A percentile compares a stretch with the other conserved stretches of the same genome.
These are phyloP conservation scores for Tadarida brasiliensis DNA, from an alignment of 2,797 vertebrate species.

Conservation along the genomic window DNA sequence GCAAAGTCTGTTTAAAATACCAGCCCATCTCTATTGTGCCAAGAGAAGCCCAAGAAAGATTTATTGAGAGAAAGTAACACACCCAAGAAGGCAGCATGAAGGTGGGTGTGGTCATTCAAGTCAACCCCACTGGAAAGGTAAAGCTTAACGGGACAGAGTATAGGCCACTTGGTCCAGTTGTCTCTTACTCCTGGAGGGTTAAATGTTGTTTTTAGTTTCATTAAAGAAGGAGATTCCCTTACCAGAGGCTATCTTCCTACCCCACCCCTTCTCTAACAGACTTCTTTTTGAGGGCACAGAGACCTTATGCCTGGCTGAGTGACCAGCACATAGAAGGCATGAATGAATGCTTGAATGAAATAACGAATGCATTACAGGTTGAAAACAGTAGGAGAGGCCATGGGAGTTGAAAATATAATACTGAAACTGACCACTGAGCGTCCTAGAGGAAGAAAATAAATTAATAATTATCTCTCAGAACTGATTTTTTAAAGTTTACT, in stretches of 20 bases:
- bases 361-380: not conserved
- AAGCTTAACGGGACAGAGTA: not conserved
- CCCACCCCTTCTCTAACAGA: not conserved
- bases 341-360: not conserved
- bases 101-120: not conserved
- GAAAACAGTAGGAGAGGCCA: not conserved
- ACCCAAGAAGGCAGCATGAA: not conserved
- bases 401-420: not conserved
- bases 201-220: not conserved
- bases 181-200: not conserved
- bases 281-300: not conserved
- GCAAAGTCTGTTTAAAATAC: not conserved
- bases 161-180: not conserved
- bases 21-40: not conserved
- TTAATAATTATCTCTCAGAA: not conserved
- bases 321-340: not conserved
- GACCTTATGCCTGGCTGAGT: not conserved
- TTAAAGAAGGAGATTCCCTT: not conserved
- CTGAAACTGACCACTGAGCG: not conserved
- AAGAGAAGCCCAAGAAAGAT: not conserved
- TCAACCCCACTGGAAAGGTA: not conserved
- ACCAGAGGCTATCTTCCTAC: not conserved
- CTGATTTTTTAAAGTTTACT: not conserved
- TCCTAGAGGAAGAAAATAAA: slow-evolving; percentile 9
- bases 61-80: not conserved